Evolutionary conservation across 2,113 vertebrate genomes (phyloP), one percentile per base, ranked within the genome.

Genomic region (Axis porcinus): DNA sequence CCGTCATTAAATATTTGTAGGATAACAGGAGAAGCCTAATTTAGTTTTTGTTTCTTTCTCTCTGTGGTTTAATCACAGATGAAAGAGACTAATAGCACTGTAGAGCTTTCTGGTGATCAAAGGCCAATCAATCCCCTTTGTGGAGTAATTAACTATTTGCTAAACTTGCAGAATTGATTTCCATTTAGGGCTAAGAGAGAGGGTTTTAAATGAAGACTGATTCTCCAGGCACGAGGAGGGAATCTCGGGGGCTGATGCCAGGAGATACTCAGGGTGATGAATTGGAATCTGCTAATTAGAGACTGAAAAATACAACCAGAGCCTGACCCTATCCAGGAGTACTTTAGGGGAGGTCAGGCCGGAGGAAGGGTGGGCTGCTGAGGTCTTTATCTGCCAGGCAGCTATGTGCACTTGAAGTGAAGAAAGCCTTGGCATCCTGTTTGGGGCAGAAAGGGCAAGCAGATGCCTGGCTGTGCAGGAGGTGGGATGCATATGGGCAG

Each of bases 131-230:
- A 99, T 99, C 99, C 98, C 99, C 99, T 99, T 99, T 99, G 99
- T 99, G 99, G 99, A 99, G 99, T 99, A 99, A 99, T 99, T 99
- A 99, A 99, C 99, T 99, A 99, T 99, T 99, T 99, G 99, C 99
- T 99, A 99, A 99, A 99, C 99, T 99, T 99, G 99, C 99, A 99
- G 99, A 99, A 99, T 99, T 99, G 99, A 99, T 99, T 99, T 99
- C 99, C 99, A 99, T 99, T 99, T 99, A 99, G 99, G 99, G 98
- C 99, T 99, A 99, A 99, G 99, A 99, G 99, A 99, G 98, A 99
- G 98, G 98, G 99, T 99, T 99, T 99, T 99, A 99, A 99, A 99
- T 99, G 99, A 99, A 99, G 99, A 99, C 99, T 99, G 99, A 99
- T 99, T 99, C 99, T 97, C 98, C 98, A 98, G 98, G 98, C 98